Percentiles rank a stretch among this genome's conserved stretches.
phyloP scores from a whole-genome alignment of 2,113 vertebrate genomes.

The Centropus bengalensis region DNA sequence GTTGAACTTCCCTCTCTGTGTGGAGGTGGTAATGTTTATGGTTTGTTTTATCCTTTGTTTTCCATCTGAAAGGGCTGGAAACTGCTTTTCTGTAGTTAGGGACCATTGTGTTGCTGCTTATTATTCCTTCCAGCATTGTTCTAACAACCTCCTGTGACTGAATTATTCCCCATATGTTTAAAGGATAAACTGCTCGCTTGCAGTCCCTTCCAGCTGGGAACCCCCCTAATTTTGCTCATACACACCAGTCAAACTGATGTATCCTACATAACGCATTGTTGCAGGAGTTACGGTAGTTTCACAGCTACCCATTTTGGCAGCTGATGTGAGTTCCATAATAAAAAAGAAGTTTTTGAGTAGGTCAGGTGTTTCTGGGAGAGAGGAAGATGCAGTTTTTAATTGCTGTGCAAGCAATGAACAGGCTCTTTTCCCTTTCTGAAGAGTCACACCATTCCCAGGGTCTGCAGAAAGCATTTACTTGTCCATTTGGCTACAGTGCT shows the following conservation, averaged over 20 bases:
- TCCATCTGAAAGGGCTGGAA: neutral
- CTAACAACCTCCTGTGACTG: neutral
- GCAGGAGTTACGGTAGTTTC: neutral
- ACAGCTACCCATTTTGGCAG: neutral
- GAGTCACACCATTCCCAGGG: neutral
- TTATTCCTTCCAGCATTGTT: neutral
- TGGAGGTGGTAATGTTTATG: neutral
- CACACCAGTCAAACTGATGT: neutral
- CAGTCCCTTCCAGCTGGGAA: slow-evolving; percentile 22
- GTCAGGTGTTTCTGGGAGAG: neutral
- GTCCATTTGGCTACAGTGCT: neutral
- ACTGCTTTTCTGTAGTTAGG: neutral
- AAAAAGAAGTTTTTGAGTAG: neutral
- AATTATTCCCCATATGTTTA: neutral
- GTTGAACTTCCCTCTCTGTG: neutral
- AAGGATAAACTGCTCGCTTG: neutral
- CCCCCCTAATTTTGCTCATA: neutral
- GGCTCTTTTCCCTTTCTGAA: neutral
- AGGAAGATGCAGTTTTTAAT: neutral
- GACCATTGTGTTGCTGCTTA: neutral
- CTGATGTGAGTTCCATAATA: neutral
- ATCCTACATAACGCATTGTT: neutral
- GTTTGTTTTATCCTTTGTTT: slow-evolving; percentile 22
- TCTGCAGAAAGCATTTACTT: neutral
- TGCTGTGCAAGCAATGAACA: neutral